Conservation (phyloP, 2,113 vertebrate species). For the Tachysurus fulvidraco region DNA sequence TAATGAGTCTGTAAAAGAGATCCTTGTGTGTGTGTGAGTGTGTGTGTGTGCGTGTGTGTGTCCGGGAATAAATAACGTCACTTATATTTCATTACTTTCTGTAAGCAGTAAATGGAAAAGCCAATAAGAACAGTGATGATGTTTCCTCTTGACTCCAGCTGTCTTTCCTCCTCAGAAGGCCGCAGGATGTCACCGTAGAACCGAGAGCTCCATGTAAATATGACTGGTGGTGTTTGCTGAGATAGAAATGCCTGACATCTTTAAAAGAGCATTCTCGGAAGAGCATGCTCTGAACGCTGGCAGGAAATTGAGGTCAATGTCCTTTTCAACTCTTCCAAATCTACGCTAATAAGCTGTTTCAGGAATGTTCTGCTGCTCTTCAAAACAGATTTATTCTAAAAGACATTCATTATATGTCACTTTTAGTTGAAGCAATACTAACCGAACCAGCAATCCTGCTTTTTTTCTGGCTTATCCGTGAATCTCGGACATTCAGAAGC, state of each 20-base stretch:
- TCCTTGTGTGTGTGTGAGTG: not conserved
- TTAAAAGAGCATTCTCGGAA: not conserved
- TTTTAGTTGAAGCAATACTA: not conserved
- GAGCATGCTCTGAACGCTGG: not conserved
- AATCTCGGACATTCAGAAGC: not conserved
- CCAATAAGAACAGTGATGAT: not conserved
- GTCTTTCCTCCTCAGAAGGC: not conserved
- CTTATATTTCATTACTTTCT: conserved; percentile 1
- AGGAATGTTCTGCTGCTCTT: not conserved
- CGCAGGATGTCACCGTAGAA: not conserved
- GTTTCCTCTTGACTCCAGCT: not conserved
- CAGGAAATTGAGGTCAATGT: not conserved
- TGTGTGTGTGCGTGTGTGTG: not conserved
- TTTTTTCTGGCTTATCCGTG: not conserved
- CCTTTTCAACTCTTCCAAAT: not conserved
- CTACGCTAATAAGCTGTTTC: not conserved
- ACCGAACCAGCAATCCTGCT: not conserved
- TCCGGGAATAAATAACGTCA: not conserved
- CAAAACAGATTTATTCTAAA: not conserved
- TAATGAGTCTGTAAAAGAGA: conserved; percentile 5
- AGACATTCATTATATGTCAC: not conserved
- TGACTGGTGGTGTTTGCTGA: conserved; percentile 15
- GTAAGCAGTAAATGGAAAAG: conserved; percentile 1
- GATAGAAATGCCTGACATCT: not conserved
- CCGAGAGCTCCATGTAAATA: not conserved